Conservation (phyloP, 2,113 vertebrate species). For the Ovibos moschatus region DNA sequence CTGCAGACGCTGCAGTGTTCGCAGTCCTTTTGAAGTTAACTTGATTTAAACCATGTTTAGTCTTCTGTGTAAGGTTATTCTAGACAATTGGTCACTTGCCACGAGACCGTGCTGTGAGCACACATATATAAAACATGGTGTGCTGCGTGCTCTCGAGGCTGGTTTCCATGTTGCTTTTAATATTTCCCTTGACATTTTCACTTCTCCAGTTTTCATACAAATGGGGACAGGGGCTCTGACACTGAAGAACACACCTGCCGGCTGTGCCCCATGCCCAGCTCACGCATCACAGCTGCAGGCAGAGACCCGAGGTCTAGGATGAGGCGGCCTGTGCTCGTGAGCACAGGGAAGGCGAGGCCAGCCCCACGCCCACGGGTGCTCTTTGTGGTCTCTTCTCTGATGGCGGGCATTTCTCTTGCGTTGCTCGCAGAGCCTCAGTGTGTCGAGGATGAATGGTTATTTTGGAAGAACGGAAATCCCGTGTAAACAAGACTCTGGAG, state of each 20-base stretch:
- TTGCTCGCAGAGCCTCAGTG: too few species aligned
- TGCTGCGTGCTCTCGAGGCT: accelerated
- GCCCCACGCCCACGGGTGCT: accelerated
- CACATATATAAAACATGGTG: accelerated
- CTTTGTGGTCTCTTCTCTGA: neutral
- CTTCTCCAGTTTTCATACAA: neutral
- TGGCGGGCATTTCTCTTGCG: accelerated
- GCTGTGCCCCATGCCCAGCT: accelerated
- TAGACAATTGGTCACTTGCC: neutral
- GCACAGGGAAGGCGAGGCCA: neutral
- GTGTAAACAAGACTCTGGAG: neutral
- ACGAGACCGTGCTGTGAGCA: accelerated
- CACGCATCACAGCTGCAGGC: accelerated
- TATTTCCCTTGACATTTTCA: neutral
- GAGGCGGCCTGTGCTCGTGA: neutral
- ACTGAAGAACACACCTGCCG: accelerated
- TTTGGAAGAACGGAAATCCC: neutral
- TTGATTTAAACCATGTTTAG: neutral
- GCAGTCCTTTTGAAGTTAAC: neutral
- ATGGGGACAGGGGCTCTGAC: accelerated
- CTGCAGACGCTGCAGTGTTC: accelerated
- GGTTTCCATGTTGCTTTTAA: neutral
- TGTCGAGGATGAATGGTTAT: too few species aligned
- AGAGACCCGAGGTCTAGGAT: accelerated
- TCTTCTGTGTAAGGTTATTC: neutral